Conservation (phyloP, 2,888 invertebrate genomes). For the Lepidochrysops patricia region DNA sequence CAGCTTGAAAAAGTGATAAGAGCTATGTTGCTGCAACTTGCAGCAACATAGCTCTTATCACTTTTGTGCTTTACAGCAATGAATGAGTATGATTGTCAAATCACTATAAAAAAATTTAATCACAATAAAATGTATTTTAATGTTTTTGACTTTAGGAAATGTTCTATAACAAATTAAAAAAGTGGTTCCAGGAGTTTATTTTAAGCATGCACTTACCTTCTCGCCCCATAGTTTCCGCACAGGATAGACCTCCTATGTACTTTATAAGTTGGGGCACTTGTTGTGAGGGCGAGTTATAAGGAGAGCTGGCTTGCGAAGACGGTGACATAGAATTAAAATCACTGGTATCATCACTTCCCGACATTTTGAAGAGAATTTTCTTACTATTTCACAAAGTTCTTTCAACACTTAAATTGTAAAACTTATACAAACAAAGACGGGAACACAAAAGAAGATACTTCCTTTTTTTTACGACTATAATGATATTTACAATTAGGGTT, state of each 20-base stretch:
- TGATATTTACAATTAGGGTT: too few relatives aligned
- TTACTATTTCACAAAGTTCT: background rate
- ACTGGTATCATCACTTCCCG: conserved; percentile 50
- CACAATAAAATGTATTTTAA: too few relatives aligned
- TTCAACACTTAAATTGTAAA: background rate
- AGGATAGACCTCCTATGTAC: conserved; percentile 44
- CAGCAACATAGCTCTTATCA: too few relatives aligned
- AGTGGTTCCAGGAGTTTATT: too few relatives aligned
- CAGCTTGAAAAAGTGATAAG: too few relatives aligned
- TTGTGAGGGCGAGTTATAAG: conserved; percentile 53
- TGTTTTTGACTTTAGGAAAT: too few relatives aligned
- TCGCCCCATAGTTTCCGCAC: conserved; percentile 32
- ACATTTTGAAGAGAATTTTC: conserved; percentile 23
- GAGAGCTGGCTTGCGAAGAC: conserved; percentile 39
- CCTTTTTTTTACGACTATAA: background rate
- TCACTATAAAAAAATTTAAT: background rate
- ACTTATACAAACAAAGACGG: background rate
- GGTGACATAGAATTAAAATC: conserved; percentile 47
- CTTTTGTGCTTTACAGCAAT: too few relatives aligned
- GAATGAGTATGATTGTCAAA: too few relatives aligned
- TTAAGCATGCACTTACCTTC: conserved; percentile 19
- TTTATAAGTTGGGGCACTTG: conserved; percentile 51
- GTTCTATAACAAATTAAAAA: too few relatives aligned
- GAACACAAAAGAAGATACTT: background rate
- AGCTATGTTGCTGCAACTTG: too few relatives aligned